Percentiles rank a stretch among this genome's conserved stretches.
Evolutionary conservation across 2,113 vertebrate species (phyloP).

Genomic region (Brachyistius frenatus): DNA sequence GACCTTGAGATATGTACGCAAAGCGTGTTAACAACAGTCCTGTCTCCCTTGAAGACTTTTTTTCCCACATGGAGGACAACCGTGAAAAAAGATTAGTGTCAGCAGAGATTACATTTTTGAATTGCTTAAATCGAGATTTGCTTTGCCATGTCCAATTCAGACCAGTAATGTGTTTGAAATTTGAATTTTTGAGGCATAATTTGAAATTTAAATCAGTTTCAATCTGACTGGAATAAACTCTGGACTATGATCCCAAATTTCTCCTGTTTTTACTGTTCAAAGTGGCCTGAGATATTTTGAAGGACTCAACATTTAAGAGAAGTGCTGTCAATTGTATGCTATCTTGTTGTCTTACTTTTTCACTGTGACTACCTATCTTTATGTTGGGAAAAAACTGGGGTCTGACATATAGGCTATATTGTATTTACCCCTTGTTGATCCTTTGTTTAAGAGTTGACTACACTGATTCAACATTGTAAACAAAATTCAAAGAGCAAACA

Average conservation of each 20-base stretch:
- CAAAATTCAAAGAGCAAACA: conserved; percentile 10
- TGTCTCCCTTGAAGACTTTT: neutral
- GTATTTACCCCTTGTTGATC: neutral
- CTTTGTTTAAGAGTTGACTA: conserved; percentile 10
- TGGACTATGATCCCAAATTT: neutral
- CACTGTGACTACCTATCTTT: neutral
- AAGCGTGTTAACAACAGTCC: conserved; percentile 11
- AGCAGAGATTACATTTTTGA: conserved; percentile 21
- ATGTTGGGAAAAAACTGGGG: too few relatives aligned
- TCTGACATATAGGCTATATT: neutral
- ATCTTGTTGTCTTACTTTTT: neutral
- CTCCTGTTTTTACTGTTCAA: too few relatives aligned
- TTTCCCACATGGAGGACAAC: neutral
- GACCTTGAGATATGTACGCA: conserved; percentile 24
- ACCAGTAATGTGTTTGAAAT: neutral
- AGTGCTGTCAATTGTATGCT: too few relatives aligned
- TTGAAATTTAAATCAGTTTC: conserved; percentile 2
- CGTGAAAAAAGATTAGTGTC: conserved; percentile 1
- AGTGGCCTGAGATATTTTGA: neutral
- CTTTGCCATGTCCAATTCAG: conserved; percentile 12
- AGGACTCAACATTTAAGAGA: neutral
- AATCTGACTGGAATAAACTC: neutral
- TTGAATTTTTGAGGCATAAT: conserved; percentile 9
- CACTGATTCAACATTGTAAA: conserved; percentile 4
- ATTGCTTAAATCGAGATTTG: conserved; percentile 7